Evolutionary conservation across 1,140 invertebrate genomes (phyloP), one percentile per base, ranked within the genome.

Genomic region (Trialeurodes vaporariorum): DNA sequence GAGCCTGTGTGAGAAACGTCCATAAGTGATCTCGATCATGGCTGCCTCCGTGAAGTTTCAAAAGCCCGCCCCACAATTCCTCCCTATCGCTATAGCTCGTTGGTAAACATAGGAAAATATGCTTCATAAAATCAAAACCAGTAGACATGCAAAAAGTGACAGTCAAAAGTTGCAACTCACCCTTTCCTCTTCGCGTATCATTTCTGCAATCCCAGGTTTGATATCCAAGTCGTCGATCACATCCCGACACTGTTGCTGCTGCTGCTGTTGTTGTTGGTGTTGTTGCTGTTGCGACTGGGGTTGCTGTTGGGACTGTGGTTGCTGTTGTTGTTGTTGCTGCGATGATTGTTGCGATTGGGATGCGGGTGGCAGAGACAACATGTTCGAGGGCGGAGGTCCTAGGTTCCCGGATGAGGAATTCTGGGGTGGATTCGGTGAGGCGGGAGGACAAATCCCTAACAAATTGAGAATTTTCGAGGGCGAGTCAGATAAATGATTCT

Each of bases 121-220:
- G n/a, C n/a, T n/a, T n/a, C n/a, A n/a, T n/a, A n/a, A n/a, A n/a
- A n/a, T n/a, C n/a, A n/a, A n/a, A n/a, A n/a, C n/a, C n/a, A n/a
- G n/a, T n/a, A n/a, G n/a, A n/a, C n/a, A n/a, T n/a, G n/a, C n/a
- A n/a, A n/a, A n/a, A 68, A 13, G 61, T 58, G 22, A n/a, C n/a
- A n/a, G n/a, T n/a, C n/a, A n/a, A n/a, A n/a, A n/a, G n/a, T n/a
- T 65, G 27, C 59, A 68, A 92, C 91, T 93, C 78, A 94, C 92
- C 90, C 92, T 84, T 85, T 94, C 92, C 81, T 94, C 92, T 82
- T 94, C 92, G 77, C 91, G 89, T 75, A 94, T 94, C 90, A 94
- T 93, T 81, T 94, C 92, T 27, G 91, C 91, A 80, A 94, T 94
- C 79, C 91, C 92, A 5, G 92, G 92, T 73, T 93, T 91, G 79